Conservation (phyloP, 2,888 invertebrate genomes). For the Leptinotarsa tumamoca region DNA sequence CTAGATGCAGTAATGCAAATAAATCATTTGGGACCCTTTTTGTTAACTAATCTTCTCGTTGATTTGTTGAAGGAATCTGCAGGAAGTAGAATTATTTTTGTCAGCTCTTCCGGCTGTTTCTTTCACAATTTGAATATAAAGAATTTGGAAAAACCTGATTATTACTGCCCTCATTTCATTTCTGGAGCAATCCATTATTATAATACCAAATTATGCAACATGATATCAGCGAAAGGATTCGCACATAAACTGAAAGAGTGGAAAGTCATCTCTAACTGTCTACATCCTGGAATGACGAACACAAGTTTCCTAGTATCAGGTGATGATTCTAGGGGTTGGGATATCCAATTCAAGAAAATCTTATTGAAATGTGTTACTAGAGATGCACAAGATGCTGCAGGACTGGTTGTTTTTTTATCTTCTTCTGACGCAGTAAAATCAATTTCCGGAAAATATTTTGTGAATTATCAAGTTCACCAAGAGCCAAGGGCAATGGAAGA, state of each 20-base stretch:
- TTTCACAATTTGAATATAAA: slow-evolving; percentile 38
- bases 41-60: slow-evolving; percentile 73
- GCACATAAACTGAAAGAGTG: slow-evolving; percentile 39
- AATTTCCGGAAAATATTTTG: slow-evolving; percentile 51
- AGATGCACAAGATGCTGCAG: slow-evolving; percentile 42
- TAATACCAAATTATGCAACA: slow-evolving; percentile 53
- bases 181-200: slow-evolving; percentile 49
- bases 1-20: slow-evolving; percentile 74
- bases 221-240: slow-evolving; percentile 50
- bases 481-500: slow-evolving; percentile 46
- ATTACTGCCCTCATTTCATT: slow-evolving; percentile 39
- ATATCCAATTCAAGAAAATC: slow-evolving; percentile 24
- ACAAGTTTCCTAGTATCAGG: slow-evolving; percentile 45
- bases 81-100: slow-evolving; percentile 44
- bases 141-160: slow-evolving; percentile 34
- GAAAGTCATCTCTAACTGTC: slow-evolving; percentile 47
- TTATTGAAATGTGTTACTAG: slow-evolving; percentile 41
- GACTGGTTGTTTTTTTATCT: slow-evolving; percentile 46
- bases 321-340: slow-evolving; percentile 20
- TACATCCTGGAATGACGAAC: slow-evolving; percentile 53
- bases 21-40: slow-evolving; percentile 79
- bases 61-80: slow-evolving; percentile 57
- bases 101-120: slow-evolving; percentile 45
- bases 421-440: slow-evolving; percentile 42
- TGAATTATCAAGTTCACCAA: slow-evolving; percentile 44